Evolutionary conservation across 2,113 vertebrate genomes (phyloP), one percentile per base, ranked within the genome.

Genomic region (Panurus biarmicus): DNA sequence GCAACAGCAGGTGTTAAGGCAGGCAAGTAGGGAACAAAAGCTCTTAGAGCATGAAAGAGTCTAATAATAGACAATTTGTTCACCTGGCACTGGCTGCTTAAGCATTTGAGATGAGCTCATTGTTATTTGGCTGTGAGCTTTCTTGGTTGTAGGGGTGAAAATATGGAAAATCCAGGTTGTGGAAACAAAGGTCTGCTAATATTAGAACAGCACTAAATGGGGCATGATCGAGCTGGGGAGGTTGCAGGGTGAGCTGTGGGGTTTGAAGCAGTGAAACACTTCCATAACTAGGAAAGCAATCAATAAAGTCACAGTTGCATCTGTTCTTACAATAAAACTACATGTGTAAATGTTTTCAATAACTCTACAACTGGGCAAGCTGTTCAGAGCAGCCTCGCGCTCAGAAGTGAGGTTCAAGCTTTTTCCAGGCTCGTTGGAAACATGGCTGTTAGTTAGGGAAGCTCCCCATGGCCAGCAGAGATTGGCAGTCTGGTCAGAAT

Each of bases 61-160:
- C 95, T 97, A 97, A 97, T 93, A 97, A 97, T 96, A 97, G 95
- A 95, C 64, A 92, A 93, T 94, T 94, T 96, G 90, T 94, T 97
- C 92, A 97, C 95, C 96, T 97, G 96, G 85, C 93, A 92, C 66
- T 91, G 70, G 31, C 48, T 95, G 57, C 22, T 71, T 93, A 93
- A 82, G 89, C 91, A 81, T 96, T 96, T 83, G 75, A 75, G 82
- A 96, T 97, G 95, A 97, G 93, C 87, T 97, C 96, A 96, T 92
- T 97, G 83, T 97, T 97, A 93, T 86, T 94, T 95, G 94, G 95
- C 50, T 70, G 78, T 91, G 85, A 94, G 94, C n/a, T 89, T 94
- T 91, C 77, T 94, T 92, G 60, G 77, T 96, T 28, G 1, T 74
- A 54, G 1, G 69, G 90, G 65, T 77, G 73, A 90, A 94, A 93